Percentiles rank a stretch among this genome's conserved stretches.
These are phyloP conservation scores for Enteromius viviparus DNA, from an alignment of 2,797 vertebrate genomes.

Conservation along the genomic window DNA sequence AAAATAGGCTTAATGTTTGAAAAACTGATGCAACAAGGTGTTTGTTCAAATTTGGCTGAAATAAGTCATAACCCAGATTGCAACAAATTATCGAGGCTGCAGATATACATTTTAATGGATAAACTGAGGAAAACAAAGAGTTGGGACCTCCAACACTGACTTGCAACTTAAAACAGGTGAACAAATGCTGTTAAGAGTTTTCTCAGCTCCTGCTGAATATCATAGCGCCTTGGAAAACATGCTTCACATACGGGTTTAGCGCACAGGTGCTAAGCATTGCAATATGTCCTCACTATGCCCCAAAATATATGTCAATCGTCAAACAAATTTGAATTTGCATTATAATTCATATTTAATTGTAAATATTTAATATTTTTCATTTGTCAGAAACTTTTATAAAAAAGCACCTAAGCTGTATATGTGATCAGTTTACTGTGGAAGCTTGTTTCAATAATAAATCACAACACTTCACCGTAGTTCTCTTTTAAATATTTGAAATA, in stretches of 20 bases:
- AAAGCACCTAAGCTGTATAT: neutral
- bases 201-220: constrained; percentile 67
- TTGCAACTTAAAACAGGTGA: constrained; percentile 73
- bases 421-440: neutral
- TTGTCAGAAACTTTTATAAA: neutral
- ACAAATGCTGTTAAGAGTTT: constrained; percentile 50
- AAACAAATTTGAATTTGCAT: neutral
- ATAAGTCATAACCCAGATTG: constrained; percentile 51
- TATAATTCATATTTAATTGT: neutral
- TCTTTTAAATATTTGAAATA: neutral
- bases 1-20: neutral
- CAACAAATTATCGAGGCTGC: constrained; percentile 32
- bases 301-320: neutral
- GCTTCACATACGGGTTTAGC: constrained; percentile 65
- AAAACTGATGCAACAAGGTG: constrained; percentile 41
- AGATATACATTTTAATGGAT: constrained; percentile 48
- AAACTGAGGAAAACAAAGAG: constrained; percentile 60
- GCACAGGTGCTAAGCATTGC: constrained; percentile 62
- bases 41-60: constrained; percentile 25
- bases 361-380: neutral
- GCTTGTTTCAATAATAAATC: neutral
- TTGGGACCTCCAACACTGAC: constrained; percentile 69
- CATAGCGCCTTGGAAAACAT: constrained; percentile 65
- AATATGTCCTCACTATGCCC: constrained; percentile 31
- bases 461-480: neutral